Base-by-base conservation (phyloP, 2,113 vertebrate genomes). In the Scopus umbretta region DNA sequence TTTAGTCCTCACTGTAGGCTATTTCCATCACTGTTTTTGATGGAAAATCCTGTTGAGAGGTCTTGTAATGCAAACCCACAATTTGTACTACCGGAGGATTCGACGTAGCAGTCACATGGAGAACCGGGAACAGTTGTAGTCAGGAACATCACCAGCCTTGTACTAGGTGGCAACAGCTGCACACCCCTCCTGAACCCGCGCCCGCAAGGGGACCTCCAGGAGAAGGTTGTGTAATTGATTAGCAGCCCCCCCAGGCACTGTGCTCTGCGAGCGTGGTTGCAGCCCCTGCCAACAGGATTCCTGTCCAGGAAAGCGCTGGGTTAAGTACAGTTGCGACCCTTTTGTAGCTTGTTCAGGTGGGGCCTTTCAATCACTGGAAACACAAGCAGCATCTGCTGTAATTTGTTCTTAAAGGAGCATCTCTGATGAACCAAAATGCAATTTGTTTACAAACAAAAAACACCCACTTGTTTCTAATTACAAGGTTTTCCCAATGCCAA, bases 391-490 rank as follows among this genome's bases (percentile, higher is more conserved):
- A 92, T 95, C 95, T 97, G 94, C 86, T 96, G 84, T 80, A 63
- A 80, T 94, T 89, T 89, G 59, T 94, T 93, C 86, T 97, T 97
- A 94, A 96, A 89, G 89, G 73, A 95, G 89, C 89, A 76, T 94
- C 91, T 95, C 91, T 94, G 94, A 55, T 95, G 80, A 94, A 91
- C 62, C 91, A 89, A 94, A 95, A 94, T 82, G 70, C 78, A 73
- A 20, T 94, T 96, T 97, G 81, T 96, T 96, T 93, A 76, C 96
- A 93, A 96, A 96, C 90, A 96, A 95, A 96, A 83, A 89, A 92
- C 47, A 8, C 92, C 79, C 74, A 76, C 89, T 97, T 55, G 27
- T 91, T 91, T 94, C 84, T 96, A 94, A 95, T 94, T 76, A 89
- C 5, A 16, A 89, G 66, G 80, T 85, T 94, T 94, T 89, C 62